Evolutionary conservation across 2,797 vertebrate genomes (phyloP).

Genomic region (Dallia pectoralis): DNA sequence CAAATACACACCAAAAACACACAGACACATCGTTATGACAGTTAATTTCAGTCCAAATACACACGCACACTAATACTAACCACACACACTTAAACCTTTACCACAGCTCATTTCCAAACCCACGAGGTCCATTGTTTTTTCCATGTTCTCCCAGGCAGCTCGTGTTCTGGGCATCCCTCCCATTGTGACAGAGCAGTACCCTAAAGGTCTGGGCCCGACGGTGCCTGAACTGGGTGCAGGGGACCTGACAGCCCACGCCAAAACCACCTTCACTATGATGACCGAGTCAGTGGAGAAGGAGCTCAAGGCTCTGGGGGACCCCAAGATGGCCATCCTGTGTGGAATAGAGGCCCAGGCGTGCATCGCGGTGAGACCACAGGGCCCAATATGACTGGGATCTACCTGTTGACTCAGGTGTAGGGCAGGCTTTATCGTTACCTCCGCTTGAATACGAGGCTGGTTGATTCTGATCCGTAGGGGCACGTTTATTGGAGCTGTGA

Average conservation of each 20-base stretch:
- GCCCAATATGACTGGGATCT: not conserved
- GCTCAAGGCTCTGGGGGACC: slow-evolving; percentile 69
- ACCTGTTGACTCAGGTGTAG: not conserved
- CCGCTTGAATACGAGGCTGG: not conserved
- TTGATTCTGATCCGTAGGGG: not conserved
- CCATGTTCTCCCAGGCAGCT: slow-evolving; percentile 67
- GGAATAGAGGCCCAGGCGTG: slow-evolving; percentile 89
- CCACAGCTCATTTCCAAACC: too few species aligned
- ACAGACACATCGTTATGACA: not conserved
- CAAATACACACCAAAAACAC: slow-evolving; percentile 14
- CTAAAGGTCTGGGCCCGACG: slow-evolving; percentile 84
- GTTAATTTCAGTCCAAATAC: too few species aligned
- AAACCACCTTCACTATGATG: slow-evolving; percentile 88
- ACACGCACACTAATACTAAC: too few species aligned
- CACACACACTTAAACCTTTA: too few species aligned
- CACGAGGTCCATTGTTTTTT: too few species aligned
- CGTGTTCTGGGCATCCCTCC: slow-evolving; percentile 75
- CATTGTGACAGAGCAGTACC: slow-evolving; percentile 88
- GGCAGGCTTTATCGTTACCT: not conserved
- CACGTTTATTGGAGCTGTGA: not conserved
- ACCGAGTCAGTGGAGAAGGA: slow-evolving; percentile 71
- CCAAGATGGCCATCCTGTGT: slow-evolving; percentile 83
- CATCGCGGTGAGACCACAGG: slow-evolving; percentile 75
- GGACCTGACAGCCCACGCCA: slow-evolving; percentile 72
- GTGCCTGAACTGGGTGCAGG: slow-evolving; percentile 83